Conservation (phyloP, 2,113 vertebrate species). For the Eleginops maclovinus region DNA sequence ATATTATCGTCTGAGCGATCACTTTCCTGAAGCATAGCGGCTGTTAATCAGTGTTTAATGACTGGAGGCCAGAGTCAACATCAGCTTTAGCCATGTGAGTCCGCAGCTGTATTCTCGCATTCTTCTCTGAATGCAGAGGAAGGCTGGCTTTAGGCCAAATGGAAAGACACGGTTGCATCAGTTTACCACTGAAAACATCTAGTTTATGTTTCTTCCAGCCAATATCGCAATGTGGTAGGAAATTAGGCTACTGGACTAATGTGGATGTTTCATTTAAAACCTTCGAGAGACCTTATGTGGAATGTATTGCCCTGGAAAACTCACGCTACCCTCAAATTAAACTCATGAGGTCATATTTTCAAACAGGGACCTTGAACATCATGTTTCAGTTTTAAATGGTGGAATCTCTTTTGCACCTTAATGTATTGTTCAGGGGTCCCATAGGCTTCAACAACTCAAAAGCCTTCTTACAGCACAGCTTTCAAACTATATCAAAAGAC, state of each 20-base stretch:
- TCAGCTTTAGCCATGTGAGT: slow-evolving; percentile 38
- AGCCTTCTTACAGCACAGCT: too few species aligned
- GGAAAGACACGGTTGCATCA: neutral
- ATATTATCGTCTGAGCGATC: slow-evolving; percentile 25
- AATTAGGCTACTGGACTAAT: neutral
- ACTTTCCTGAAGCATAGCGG: slow-evolving; percentile 18
- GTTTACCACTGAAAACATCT: neutral
- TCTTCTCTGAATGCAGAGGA: slow-evolving; percentile 31
- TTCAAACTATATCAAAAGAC: neutral
- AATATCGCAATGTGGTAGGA: neutral
- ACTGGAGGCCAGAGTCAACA: slow-evolving; percentile 60
- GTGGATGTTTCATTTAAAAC: neutral
- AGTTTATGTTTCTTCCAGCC: slow-evolving; percentile 4
- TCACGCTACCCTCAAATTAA: neutral
- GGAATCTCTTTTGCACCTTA: neutral
- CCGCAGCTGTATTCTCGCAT: slow-evolving; percentile 33
- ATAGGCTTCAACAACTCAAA: too few species aligned
- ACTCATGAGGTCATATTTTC: neutral
- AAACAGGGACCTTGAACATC: neutral
- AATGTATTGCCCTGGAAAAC: neutral
- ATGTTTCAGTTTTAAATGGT: neutral
- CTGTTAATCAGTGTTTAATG: slow-evolving; percentile 57
- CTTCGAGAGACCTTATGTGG: neutral
- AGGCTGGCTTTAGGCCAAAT: neutral
- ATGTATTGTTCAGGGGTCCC: neutral